phyloP scores from a whole-genome alignment of 2,797 vertebrate species.

The Pipistrellus pipistrellus region DNA sequence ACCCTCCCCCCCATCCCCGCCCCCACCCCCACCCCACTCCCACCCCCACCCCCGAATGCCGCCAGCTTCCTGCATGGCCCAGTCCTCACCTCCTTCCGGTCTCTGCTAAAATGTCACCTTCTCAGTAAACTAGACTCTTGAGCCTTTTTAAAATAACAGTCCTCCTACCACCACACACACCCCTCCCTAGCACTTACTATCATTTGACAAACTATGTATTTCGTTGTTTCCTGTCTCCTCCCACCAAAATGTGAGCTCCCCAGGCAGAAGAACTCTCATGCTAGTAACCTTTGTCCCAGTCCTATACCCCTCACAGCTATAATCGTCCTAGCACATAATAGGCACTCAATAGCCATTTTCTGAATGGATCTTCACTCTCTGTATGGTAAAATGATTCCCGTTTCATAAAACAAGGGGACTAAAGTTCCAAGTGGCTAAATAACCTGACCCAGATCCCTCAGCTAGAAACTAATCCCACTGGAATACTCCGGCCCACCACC shows the following conservation, averaged over 20 bases:
- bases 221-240: constrained; percentile 51
- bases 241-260: not conserved
- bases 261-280: not conserved
- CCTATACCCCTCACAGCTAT: not conserved
- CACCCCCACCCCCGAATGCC: not conserved
- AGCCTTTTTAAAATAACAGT: constrained; percentile 51
- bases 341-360: not conserved
- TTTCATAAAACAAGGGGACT: constrained; percentile 2
- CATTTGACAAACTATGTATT: constrained; percentile 24
- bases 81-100: not conserved
- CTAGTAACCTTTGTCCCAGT: not conserved
- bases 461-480: not conserved
- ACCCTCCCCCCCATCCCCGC: no score
- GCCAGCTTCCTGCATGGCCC: not conserved
- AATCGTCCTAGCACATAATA: not conserved
- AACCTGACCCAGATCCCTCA: not conserved
- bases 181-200: not conserved
- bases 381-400: not conserved
- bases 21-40: no score
- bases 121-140: not conserved
- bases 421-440: not conserved
- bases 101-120: constrained; percentile 52
- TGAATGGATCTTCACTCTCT: not conserved
- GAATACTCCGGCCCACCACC: not conserved
- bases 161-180: not conserved